These are phyloP conservation scores for Papio anubis DNA, from an alignment of 2,113 vertebrate genomes.

Conservation along the genomic window DNA sequence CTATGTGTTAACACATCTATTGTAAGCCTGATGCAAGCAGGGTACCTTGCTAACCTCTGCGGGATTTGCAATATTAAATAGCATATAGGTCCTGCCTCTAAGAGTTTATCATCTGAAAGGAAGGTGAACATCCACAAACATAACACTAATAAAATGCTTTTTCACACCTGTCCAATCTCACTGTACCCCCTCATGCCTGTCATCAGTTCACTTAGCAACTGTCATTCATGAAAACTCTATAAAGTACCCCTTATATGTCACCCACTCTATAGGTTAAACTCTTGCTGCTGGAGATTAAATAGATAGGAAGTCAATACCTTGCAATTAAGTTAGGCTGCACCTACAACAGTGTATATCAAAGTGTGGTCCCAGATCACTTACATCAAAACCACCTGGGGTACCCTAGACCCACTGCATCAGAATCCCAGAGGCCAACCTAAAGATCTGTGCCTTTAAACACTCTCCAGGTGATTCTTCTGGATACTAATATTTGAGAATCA, in stretches of 20 bases:
- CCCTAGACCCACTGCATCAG: not conserved
- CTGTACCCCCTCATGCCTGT: not conserved
- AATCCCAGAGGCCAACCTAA: not conserved
- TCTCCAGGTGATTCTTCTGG: not conserved
- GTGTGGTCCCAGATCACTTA: not conserved
- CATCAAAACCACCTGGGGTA: not conserved
- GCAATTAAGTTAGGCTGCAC: not conserved
- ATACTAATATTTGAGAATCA: not conserved
- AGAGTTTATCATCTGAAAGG: not conserved
- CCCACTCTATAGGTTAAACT: not conserved
- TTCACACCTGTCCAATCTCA: not conserved
- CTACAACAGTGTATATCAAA: not conserved
- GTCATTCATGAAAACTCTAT: not conserved
- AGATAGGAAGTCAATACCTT: not conserved
- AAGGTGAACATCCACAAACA: not conserved
- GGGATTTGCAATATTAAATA: not conserved
- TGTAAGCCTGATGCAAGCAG: not conserved
- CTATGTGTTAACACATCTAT: not conserved
- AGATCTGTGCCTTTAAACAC: not conserved
- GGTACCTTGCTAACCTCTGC: not conserved
- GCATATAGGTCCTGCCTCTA: not conserved
- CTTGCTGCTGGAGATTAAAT: not conserved
- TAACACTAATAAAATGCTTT: not conserved
- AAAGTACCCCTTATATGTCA: not conserved
- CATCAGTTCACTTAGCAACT: not conserved